Conservation (phyloP, 2,888 invertebrate genomes). For the Branchinecta sandiegonensis region DNA sequence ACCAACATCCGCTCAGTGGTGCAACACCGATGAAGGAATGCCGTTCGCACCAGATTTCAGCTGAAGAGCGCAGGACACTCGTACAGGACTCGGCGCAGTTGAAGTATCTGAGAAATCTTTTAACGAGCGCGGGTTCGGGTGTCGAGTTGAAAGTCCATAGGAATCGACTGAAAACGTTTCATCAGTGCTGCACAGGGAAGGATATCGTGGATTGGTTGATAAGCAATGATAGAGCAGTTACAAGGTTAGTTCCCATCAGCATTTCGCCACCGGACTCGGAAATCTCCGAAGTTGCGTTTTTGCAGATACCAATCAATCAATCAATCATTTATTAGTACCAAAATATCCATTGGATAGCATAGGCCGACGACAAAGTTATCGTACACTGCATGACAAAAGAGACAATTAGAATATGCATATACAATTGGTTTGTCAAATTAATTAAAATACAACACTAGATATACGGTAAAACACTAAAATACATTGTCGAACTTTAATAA, state of each 20-base stretch:
- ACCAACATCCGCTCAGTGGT: constrained; percentile 1
- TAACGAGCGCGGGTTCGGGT: constrained; percentile 42
- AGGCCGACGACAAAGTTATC: too few species aligned
- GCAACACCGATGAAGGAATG: constrained; percentile 27
- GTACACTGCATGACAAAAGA: too few species aligned
- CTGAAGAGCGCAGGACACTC: constrained; percentile 41
- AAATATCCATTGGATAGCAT: too few species aligned
- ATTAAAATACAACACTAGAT: too few species aligned
- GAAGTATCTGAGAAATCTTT: constrained; percentile 47
- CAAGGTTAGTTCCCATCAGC: constrained; percentile 42
- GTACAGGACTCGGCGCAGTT: constrained; percentile 46
- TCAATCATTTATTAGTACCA: too few species aligned
- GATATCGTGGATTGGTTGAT: constrained; percentile 72
- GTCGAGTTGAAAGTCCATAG: constrained; percentile 47
- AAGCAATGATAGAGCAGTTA: constrained; percentile 56
- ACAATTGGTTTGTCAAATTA: too few species aligned
- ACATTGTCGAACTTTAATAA: too few species aligned
- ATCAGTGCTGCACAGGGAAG: constrained; percentile 58
- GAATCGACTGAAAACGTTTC: constrained; percentile 55
- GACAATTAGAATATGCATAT: too few species aligned
- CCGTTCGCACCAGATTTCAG: constrained; percentile 32
- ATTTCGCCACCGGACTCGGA: neutral
- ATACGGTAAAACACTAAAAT: too few species aligned
- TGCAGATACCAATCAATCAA: too few species aligned
- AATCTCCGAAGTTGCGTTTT: too few species aligned